A percentile compares a stretch with the other conserved stretches of the same genome.
These are phyloP conservation scores for Dipodomys spectabilis DNA, from an alignment of 2,113 vertebrate species.

Conservation along the genomic window DNA sequence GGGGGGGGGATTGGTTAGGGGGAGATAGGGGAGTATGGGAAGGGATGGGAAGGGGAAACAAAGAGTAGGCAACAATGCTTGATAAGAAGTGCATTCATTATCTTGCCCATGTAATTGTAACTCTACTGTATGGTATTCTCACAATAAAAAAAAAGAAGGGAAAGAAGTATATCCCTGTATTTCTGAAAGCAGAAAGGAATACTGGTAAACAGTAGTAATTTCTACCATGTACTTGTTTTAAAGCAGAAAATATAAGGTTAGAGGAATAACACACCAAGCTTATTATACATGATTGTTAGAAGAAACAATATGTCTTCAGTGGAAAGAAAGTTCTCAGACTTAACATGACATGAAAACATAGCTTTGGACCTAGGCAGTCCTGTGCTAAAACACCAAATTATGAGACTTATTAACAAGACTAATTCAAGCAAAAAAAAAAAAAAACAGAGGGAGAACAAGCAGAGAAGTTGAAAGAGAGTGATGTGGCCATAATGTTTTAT, in stretches of 20 bases:
- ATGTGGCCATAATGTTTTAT: no score
- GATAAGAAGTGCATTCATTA: no score
- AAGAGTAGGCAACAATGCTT: no score
- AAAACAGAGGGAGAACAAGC: no score
- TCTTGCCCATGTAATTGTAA: no score
- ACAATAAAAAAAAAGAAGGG: background rate
- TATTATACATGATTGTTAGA: conserved; percentile 18
- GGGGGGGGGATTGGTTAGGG: no score
- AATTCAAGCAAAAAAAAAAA: background rate
- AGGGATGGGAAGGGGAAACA: no score
- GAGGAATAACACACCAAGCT: background rate
- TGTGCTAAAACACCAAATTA: background rate
- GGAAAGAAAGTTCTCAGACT: background rate
- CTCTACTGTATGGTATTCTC: no score
- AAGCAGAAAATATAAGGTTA: conserved; percentile 5
- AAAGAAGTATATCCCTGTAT: background rate
- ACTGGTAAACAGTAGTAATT: conserved; percentile 5
- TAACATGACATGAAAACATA: background rate
- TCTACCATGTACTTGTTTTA: conserved; percentile 11
- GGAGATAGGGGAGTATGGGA: no score
- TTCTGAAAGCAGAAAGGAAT: conserved; percentile 11
- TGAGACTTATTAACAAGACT: background rate
- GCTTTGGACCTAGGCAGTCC: background rate
- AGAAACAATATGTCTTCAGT: background rate
- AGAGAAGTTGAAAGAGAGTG: no score